These are phyloP conservation scores for Lasioglossum villosulum DNA, from an alignment of 2,888 invertebrate species.

Conservation along the genomic window DNA sequence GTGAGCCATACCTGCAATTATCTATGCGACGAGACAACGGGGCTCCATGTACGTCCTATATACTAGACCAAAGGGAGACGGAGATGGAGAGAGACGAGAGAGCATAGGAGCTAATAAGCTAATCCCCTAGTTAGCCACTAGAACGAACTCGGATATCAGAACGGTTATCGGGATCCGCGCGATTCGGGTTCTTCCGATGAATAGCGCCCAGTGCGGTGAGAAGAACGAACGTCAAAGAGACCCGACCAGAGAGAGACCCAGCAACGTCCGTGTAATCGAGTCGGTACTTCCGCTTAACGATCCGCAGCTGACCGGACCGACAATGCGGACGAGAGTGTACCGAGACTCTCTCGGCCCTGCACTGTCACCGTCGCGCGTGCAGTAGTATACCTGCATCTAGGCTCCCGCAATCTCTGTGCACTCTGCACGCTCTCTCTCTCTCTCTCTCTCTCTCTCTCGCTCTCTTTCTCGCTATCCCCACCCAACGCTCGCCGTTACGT, in stretches of 20 bases:
- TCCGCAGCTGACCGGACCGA: conserved; percentile 10
- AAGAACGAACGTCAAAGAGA: conserved; percentile 14
- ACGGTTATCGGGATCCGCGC: conserved; percentile 12
- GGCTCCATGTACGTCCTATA: background rate
- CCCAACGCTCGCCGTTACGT: conserved; percentile 64
- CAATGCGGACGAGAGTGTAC: conserved; percentile 40
- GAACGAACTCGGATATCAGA: conserved; percentile 10
- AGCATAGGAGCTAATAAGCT: conserved; percentile 14
- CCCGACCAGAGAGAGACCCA: background rate
- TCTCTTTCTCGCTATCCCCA: conserved; percentile 9
- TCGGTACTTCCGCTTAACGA: conserved; percentile 42
- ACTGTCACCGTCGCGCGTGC: conserved; percentile 53
- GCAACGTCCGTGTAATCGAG: conserved; percentile 20
- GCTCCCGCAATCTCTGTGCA: conserved; percentile 62
- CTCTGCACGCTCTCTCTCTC: background rate
- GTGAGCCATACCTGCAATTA: conserved; percentile 9
- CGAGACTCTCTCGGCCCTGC: conserved; percentile 41
- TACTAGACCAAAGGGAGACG: background rate
- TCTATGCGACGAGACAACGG: background rate
- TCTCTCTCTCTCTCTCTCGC: conserved; percentile 13
- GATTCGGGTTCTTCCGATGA: conserved; percentile 6
- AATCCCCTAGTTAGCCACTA: background rate
- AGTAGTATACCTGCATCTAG: conserved; percentile 61
- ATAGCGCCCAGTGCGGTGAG: conserved; percentile 19
- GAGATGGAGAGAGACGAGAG: background rate